These are phyloP conservation scores for Sminthurinus signatus DNA, from an alignment of 1,140 invertebrate genomes.

Conservation along the genomic window DNA sequence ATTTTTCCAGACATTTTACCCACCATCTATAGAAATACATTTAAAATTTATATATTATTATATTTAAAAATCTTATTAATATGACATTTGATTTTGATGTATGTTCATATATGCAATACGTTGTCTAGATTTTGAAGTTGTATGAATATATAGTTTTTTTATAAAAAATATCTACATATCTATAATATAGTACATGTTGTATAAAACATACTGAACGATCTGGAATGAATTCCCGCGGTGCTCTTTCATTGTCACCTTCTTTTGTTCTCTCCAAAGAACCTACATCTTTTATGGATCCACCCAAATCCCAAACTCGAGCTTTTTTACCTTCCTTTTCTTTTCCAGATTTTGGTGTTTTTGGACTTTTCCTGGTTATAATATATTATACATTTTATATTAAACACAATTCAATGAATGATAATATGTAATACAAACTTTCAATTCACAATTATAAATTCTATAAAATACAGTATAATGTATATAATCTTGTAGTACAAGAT, in stretches of 20 bases:
- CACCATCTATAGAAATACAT: slow-evolving; percentile 54
- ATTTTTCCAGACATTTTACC: slow-evolving; percentile 75
- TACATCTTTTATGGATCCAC: slow-evolving; percentile 71
- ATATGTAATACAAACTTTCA: slow-evolving; percentile 1
- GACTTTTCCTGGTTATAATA: slow-evolving; percentile 68
- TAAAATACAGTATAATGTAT: too few species aligned
- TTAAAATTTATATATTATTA: not conserved
- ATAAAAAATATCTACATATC: too few species aligned
- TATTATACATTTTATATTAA: slow-evolving; percentile 18
- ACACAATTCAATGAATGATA: too few species aligned
- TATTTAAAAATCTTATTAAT: too few species aligned
- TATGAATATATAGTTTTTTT: too few species aligned
- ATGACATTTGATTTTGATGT: too few species aligned
- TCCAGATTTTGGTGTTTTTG: slow-evolving; percentile 45
- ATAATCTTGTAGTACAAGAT: too few species aligned
- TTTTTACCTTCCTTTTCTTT: slow-evolving; percentile 59
- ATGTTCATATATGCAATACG: too few species aligned
- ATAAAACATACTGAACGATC: slow-evolving; percentile 25
- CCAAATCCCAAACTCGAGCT: slow-evolving; percentile 80
- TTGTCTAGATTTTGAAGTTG: too few species aligned
- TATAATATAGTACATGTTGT: too few species aligned
- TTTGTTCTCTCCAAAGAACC: slow-evolving; percentile 69
- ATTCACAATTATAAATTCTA: too few species aligned
- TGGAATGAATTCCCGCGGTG: slow-evolving; percentile 19
- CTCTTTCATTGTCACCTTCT: slow-evolving; percentile 50